Evolutionary conservation across 92 coral and sea anemone species (phyloP).

Genomic region (Muricea muricata): DNA sequence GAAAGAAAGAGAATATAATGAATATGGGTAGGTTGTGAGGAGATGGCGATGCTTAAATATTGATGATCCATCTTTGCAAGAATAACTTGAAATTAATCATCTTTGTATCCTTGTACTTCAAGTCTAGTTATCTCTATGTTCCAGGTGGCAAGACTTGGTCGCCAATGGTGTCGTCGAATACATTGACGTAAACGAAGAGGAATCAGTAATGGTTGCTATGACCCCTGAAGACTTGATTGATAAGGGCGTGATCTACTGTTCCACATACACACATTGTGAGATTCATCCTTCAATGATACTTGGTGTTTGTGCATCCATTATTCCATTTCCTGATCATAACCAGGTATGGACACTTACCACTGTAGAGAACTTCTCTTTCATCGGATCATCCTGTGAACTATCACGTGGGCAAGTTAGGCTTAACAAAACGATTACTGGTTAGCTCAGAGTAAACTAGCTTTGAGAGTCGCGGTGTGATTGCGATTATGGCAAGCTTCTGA

Average conservation of each 20-base stretch:
- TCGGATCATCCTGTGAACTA: no score
- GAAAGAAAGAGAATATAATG: conserved; percentile 95
- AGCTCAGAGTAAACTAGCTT: no score
- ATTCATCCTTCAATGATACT: conserved; percentile 99
- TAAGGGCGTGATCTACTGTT: conserved; percentile 94
- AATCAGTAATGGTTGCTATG: conserved; percentile 98
- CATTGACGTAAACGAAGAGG: conserved; percentile 98
- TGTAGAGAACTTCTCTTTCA: background rate
- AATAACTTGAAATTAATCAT: no score
- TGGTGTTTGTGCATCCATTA: conserved; percentile 98
- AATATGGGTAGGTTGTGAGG: conserved; percentile 75
- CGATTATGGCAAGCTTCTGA: no score
- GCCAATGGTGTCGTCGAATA: conserved; percentile 97
- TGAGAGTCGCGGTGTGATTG: no score
- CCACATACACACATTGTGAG: conserved; percentile 98
- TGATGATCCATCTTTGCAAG: no score
- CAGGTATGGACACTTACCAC: conserved; percentile 64
- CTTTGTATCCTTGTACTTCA: background rate
- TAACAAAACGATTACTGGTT: no score
- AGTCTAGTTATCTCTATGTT: background rate
- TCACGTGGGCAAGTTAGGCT: no score
- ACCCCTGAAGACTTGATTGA: conserved; percentile 97
- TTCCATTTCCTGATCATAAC: conserved; percentile 99
- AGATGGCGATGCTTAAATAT: no score
- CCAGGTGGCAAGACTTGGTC: conserved; percentile 96